Percentiles rank a stretch among this genome's conserved stretches.
Conservation (phyloP, 1,140 invertebrate species). For the Cydia pomonella region DNA sequence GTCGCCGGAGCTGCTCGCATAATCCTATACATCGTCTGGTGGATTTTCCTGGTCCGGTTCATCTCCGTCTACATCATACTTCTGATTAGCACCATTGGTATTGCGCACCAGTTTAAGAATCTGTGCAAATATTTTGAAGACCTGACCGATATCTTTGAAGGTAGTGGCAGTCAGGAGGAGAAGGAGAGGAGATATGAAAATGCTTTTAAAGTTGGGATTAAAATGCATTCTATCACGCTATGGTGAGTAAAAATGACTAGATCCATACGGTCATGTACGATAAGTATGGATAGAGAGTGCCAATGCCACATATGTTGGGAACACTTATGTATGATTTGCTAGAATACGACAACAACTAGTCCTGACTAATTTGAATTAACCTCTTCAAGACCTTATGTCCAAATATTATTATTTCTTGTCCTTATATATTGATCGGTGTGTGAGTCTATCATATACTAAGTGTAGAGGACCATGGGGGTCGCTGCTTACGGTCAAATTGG, state of each 20-base stretch:
- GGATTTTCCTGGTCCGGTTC: constrained; percentile 50
- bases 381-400: no score
- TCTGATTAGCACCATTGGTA: constrained; percentile 45
- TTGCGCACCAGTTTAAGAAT: constrained; percentile 56
- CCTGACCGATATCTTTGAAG: neutral
- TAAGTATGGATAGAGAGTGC: no score
- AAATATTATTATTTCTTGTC: no score
- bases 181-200: constrained; percentile 20
- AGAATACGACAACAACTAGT: no score
- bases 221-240: constrained; percentile 12
- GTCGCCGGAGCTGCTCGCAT: constrained; percentile 45
- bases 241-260: neutral
- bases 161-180: neutral
- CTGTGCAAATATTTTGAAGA: constrained; percentile 56
- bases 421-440: no score
- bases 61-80: constrained; percentile 47
- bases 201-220: constrained; percentile 19
- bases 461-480: no score
- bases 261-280: no score
- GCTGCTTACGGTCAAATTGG: no score
- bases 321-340: no score
- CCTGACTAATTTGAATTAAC: no score
- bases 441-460: no score
- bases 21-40: constrained; percentile 54
- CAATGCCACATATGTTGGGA: no score